Conservation (phyloP, 2,113 vertebrate species). For the Nothocercus nigrocapillus region DNA sequence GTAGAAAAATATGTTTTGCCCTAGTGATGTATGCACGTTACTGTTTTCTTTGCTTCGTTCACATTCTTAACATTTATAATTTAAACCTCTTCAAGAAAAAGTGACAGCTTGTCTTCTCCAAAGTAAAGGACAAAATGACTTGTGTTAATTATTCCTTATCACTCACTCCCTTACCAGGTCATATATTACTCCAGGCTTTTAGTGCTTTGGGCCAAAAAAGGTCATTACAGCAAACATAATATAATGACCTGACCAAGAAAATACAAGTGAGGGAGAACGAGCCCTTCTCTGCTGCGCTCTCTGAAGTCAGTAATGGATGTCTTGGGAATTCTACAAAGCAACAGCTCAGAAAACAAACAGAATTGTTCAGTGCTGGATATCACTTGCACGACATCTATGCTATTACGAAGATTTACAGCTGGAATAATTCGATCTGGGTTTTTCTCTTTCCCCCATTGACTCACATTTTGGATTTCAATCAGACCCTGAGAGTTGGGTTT, state of each 20-base stretch:
- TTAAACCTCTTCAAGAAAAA: slow-evolving; percentile 12
- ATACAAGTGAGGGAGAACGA: background rate
- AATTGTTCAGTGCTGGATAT: slow-evolving; percentile 1
- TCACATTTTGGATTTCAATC: slow-evolving; percentile 51
- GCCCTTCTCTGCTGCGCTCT: background rate
- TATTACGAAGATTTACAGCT: slow-evolving; percentile 55
- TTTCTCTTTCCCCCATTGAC: slow-evolving; percentile 22
- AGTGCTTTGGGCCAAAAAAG: slow-evolving; percentile 26
- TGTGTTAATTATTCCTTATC: slow-evolving; percentile 26
- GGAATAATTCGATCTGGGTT: slow-evolving; percentile 36
- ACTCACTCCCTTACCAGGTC: background rate
- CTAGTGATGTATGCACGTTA: background rate
- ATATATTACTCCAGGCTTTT: slow-evolving; percentile 17
- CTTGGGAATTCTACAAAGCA: slow-evolving; percentile 40
- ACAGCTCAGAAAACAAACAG: slow-evolving; percentile 44
- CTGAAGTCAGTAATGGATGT: slow-evolving; percentile 14
- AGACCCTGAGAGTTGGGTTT: slow-evolving; percentile 40
- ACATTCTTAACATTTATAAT: slow-evolving; percentile 15
- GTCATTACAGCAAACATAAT: background rate
- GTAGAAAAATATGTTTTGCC: background rate
- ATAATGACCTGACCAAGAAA: slow-evolving; percentile 16
- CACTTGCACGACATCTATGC: slow-evolving; percentile 5
- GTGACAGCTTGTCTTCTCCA: slow-evolving; percentile 20
- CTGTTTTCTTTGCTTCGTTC: background rate
- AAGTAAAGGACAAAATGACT: slow-evolving; percentile 21